Evolutionary conservation across 1,140 invertebrate species (phyloP).

Genomic region (Drosophila leontia): DNA sequence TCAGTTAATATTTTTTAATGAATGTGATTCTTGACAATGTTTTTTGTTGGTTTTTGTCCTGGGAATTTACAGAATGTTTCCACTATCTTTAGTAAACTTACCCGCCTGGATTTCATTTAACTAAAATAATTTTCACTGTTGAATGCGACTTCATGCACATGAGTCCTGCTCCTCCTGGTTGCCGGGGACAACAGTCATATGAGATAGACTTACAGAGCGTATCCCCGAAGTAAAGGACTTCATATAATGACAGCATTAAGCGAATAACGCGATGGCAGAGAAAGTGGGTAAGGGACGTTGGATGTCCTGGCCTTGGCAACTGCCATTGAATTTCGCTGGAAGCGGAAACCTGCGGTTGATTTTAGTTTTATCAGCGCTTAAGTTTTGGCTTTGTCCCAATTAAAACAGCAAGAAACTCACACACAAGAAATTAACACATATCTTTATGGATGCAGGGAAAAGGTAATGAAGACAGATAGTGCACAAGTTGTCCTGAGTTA

Average conservation of each 20-base stretch:
- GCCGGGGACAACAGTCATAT: slow-evolving; percentile 50
- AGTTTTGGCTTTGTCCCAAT: slow-evolving; percentile 53
- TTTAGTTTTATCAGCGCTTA: slow-evolving; percentile 62
- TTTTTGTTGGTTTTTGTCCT: background rate
- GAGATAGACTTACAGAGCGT: slow-evolving; percentile 54
- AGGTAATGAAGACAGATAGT: slow-evolving; percentile 34
- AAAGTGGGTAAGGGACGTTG: slow-evolving; percentile 5
- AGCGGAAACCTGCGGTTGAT: slow-evolving; percentile 36
- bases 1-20: no score
- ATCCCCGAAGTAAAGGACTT: slow-evolving; percentile 45
- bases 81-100: no score
- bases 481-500: slow-evolving; percentile 37
- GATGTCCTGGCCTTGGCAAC: slow-evolving; percentile 36
- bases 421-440: slow-evolving; percentile 21
- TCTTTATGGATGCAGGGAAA: slow-evolving; percentile 33
- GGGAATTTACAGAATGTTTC: background rate
- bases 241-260: slow-evolving; percentile 74
- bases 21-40: background rate
- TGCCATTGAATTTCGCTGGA: slow-evolving; percentile 64
- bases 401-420: slow-evolving; percentile 26
- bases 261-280: slow-evolving; percentile 49
- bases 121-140: background rate
- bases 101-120: background rate
- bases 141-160: background rate
- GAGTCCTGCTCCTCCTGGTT: slow-evolving; percentile 23